Evolutionary conservation across 2,113 vertebrate genomes (phyloP).

Genomic region (Telmatochromis sp.): DNA sequence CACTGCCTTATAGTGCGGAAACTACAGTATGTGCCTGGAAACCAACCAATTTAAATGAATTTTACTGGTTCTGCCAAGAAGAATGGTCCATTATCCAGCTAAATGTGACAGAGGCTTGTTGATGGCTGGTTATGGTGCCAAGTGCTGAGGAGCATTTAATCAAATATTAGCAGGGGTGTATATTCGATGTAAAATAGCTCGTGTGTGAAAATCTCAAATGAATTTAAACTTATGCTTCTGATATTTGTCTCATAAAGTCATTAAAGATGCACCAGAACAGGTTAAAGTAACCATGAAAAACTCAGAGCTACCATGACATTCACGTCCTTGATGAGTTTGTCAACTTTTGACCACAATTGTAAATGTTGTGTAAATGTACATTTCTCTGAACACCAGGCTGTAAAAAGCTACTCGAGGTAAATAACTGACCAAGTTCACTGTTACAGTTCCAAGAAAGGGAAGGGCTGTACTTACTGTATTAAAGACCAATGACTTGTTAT

Average conservation of each 20-base stretch:
- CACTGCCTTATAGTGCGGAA: not conserved
- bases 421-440: not conserved
- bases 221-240: fast-evolving
- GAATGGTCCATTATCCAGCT: not conserved
- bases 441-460: not conserved
- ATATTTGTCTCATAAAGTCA: not conserved
- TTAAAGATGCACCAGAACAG: not conserved
- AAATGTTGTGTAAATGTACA: not conserved
- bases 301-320: not conserved
- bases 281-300: not conserved
- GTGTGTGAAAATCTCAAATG: not conserved
- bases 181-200: not conserved
- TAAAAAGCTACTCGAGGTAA: not conserved
- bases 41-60: not conserved
- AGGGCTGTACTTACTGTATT: not conserved
- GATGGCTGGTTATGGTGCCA: not conserved
- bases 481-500: not conserved
- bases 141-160: not conserved
- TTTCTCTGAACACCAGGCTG: not conserved
- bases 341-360: not conserved
- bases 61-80: fast-evolving
- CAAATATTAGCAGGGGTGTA: not conserved
- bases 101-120: not conserved
- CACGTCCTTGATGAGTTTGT: not conserved
- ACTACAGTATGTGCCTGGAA: not conserved